These are phyloP conservation scores for Troides aeacus DNA, from an alignment of 2,888 invertebrate species.

Conservation along the genomic window DNA sequence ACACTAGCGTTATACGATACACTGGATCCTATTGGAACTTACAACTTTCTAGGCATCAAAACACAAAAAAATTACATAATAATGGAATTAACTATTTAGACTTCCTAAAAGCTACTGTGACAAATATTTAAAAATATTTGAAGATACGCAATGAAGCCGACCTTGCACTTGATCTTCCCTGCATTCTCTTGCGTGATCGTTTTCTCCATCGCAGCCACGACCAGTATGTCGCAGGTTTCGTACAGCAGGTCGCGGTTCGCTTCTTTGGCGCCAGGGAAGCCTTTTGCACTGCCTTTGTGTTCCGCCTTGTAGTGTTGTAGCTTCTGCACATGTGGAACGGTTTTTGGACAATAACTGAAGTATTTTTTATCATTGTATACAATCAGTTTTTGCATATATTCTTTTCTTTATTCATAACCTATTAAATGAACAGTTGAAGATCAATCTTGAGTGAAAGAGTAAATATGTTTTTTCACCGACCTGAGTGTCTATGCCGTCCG, in stretches of 20 bases:
- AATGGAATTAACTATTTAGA: no score
- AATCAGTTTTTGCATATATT: no score
- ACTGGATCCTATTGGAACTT: no score
- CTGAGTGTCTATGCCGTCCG: constrained; percentile 82
- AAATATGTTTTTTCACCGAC: constrained; percentile 33
- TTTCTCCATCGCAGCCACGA: constrained; percentile 90
- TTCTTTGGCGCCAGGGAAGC: constrained; percentile 82
- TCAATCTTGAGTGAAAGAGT: no score
- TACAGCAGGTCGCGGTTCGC: constrained; percentile 82
- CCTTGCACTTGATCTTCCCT: constrained; percentile 85
- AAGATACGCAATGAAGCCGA: constrained; percentile 42
- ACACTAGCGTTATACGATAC: no score
- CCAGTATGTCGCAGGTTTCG: constrained; percentile 89
- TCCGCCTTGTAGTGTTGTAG: constrained; percentile 60
- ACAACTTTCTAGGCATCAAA: no score
- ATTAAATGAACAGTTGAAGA: no score
- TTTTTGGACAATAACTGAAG: neutral
- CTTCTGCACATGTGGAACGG: constrained; percentile 44
- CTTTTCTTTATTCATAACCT: no score
- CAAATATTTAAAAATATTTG: no score
- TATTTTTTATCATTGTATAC: no score
- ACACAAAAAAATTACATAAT: no score
- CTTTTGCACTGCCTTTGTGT: constrained; percentile 81
- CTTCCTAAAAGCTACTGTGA: no score
- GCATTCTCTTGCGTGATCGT: constrained; percentile 85